Percentiles rank a stretch among this genome's conserved stretches.
Evolutionary conservation across 2,888 invertebrate species (phyloP).

Genomic region (Eupsilia transversa): DNA sequence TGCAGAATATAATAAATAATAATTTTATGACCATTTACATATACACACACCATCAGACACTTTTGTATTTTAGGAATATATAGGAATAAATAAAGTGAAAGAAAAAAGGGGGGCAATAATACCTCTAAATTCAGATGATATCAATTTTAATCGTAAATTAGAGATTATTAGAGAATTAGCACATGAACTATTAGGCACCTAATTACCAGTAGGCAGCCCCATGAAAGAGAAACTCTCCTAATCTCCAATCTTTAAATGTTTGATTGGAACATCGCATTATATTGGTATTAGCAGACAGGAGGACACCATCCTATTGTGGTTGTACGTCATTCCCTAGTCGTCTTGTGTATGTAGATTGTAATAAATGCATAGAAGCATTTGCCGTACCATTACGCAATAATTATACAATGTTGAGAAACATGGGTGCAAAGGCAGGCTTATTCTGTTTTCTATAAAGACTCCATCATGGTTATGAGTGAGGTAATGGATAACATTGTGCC

Average conservation of each 20-base stretch:
- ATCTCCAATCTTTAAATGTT: too few relatives aligned
- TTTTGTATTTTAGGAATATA: too few relatives aligned
- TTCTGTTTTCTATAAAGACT: background rate
- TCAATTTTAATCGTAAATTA: background rate
- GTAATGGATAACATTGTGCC: background rate
- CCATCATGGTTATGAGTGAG: background rate
- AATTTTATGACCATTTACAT: constrained; percentile 9
- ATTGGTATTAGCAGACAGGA: background rate
- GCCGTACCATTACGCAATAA: background rate
- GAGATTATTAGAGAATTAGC: background rate
- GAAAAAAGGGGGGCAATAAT: background rate
- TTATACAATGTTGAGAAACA: background rate
- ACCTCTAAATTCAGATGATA: background rate
- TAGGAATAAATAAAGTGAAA: background rate
- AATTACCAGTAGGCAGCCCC: background rate
- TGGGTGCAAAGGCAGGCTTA: background rate
- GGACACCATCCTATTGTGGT: background rate
- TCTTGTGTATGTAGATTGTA: background rate
- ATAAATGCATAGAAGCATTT: background rate
- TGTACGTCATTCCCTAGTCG: background rate
- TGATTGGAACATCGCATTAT: background rate
- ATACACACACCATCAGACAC: background rate
- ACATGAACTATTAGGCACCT: background rate
- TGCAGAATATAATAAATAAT: constrained; percentile 13
- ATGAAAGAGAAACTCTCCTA: too few relatives aligned